Conservation (phyloP, 2,888 invertebrate species). For the Trichogramma evanescens region DNA sequence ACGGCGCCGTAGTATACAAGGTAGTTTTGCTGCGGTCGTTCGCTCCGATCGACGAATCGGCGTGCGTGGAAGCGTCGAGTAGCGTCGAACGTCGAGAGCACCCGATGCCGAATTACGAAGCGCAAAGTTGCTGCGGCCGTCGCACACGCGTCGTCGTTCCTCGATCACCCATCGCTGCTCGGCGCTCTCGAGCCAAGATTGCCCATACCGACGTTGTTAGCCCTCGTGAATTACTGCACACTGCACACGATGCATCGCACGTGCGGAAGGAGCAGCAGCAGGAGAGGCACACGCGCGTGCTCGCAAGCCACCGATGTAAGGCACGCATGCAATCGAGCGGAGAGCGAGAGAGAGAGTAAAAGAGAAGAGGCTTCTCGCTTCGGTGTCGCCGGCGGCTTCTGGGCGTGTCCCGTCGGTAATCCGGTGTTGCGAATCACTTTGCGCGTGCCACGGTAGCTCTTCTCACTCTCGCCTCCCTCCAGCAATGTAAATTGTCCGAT, state of each 20-base stretch:
- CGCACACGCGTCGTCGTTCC: neutral
- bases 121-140: neutral
- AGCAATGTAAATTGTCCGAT: too few species aligned
- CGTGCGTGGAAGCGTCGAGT: neutral
- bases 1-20: neutral
- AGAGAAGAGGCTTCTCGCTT: neutral
- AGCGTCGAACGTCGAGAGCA: neutral
- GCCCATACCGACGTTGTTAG: too few species aligned
- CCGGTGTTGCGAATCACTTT: conserved; percentile 22
- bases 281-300: too few species aligned
- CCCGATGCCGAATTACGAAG: neutral
- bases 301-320: too few species aligned
- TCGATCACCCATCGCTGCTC: too few species aligned
- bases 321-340: too few species aligned
- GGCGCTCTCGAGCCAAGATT: too few species aligned
- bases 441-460: conserved; percentile 17
- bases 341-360: neutral
- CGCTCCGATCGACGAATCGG: neutral
- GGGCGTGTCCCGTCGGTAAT: conserved; percentile 43
- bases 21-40: neutral
- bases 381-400: conserved; percentile 36
- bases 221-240: too few species aligned
- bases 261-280: too few species aligned
- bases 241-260: too few species aligned
- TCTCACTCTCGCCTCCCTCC: conserved; percentile 5